These are phyloP conservation scores for Thereva unica DNA, from an alignment of 2,888 invertebrate species.

Conservation along the genomic window DNA sequence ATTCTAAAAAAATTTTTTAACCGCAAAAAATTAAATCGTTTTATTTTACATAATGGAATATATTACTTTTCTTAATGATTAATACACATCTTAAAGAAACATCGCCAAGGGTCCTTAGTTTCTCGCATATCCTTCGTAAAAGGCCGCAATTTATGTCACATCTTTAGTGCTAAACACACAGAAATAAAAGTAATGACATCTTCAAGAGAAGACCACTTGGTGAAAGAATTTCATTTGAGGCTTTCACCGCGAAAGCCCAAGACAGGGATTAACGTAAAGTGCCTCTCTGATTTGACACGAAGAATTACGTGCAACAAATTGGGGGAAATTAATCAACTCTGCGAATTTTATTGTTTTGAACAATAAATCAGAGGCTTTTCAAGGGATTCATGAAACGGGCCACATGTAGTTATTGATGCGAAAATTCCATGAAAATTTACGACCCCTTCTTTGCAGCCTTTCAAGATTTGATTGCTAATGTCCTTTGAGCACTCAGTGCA, in stretches of 20 bases:
- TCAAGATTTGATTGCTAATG: neutral
- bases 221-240: slow-evolving; percentile 13
- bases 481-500: too few relatives aligned
- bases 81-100: too few relatives aligned
- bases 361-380: slow-evolving; percentile 36
- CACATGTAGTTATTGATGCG: slow-evolving; percentile 17
- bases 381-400: slow-evolving; percentile 4
- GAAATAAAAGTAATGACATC: slow-evolving; percentile 40
- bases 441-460: slow-evolving; percentile 1
- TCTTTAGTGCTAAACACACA: slow-evolving; percentile 40
- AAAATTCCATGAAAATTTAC: slow-evolving; percentile 13
- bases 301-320: slow-evolving; percentile 41
- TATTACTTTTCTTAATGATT: too few relatives aligned
- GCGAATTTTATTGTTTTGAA: slow-evolving; percentile 39
- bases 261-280: slow-evolving; percentile 39
- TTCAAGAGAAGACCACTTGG: slow-evolving; percentile 11
- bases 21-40: too few relatives aligned
- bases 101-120: too few relatives aligned
- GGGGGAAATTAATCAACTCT: slow-evolving; percentile 38
- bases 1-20: too few relatives aligned
- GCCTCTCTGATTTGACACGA: slow-evolving; percentile 40
- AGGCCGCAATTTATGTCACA: slow-evolving; percentile 39
- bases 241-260: slow-evolving; percentile 5
- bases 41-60: too few relatives aligned
- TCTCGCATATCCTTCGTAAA: neutral